A percentile compares a stretch with the other conserved stretches of the same genome.
Evolutionary conservation across 1,140 invertebrate species (phyloP).

Genomic region (Subanguina moxae): DNA sequence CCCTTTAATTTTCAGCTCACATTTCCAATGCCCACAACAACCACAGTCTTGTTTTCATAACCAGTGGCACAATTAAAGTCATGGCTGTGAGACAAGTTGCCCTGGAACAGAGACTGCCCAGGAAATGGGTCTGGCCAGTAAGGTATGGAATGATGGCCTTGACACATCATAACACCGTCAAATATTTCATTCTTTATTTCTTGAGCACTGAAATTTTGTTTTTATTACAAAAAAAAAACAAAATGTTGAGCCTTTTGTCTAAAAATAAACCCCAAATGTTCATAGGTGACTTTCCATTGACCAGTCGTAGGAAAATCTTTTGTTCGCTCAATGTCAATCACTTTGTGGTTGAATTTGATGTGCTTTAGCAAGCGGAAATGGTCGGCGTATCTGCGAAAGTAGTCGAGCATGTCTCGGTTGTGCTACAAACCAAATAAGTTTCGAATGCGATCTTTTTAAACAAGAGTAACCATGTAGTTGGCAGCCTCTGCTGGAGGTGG

Average conservation of each 20-base stretch:
- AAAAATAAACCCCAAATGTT: conserved; percentile 25
- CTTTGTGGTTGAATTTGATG: conserved; percentile 44
- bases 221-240: not conserved
- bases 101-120: conserved; percentile 60
- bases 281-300: conserved; percentile 52
- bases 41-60: conserved; percentile 60
- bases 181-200: conserved; percentile 52
- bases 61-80: conserved; percentile 39
- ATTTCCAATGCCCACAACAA: conserved; percentile 66
- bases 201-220: conserved; percentile 26
- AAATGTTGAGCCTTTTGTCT: too few species aligned
- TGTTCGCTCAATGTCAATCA: conserved; percentile 29
- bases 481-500: conserved; percentile 60
- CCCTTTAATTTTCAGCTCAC: not conserved
- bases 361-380: conserved; percentile 58
- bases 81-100: conserved; percentile 62
- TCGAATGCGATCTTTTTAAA: too few species aligned
- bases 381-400: conserved; percentile 61
- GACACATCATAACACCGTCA: conserved; percentile 58
- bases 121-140: conserved; percentile 50
- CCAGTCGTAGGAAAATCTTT: conserved; percentile 32
- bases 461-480: conserved; percentile 57
- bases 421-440: conserved; percentile 29
- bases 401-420: conserved; percentile 59
- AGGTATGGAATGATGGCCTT: conserved; percentile 58